Conservation (phyloP, 2,888 invertebrate genomes). For the Leucozona laternaria region DNA sequence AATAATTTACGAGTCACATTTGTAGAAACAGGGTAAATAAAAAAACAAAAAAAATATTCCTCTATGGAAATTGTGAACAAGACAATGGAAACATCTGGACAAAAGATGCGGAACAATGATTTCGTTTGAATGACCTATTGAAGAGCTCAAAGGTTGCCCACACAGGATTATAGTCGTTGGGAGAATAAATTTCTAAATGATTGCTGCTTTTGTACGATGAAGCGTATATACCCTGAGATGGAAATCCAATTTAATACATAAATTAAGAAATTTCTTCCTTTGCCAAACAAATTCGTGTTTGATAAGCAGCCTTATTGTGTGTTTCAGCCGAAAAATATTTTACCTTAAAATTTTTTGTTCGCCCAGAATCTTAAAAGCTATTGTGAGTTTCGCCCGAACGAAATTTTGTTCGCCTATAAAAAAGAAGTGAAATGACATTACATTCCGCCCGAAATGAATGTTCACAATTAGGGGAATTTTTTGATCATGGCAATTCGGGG, state of each 20-base stretch:
- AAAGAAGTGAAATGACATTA: no score
- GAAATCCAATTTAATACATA: neutral
- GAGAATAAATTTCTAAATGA: slow-evolving; percentile 25
- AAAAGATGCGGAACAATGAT: slow-evolving; percentile 44
- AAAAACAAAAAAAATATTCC: neutral
- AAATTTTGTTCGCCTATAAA: no score
- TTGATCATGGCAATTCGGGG: no score
- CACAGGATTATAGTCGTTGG: neutral
- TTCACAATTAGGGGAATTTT: no score
- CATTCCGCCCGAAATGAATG: no score
- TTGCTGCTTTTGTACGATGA: neutral
- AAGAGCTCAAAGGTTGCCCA: slow-evolving; percentile 45
- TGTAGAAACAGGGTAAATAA: slow-evolving; percentile 19
- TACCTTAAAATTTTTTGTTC: no score
- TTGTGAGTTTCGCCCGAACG: no score
- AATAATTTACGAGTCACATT: slow-evolving; percentile 52
- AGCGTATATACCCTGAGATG: neutral
- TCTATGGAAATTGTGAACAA: slow-evolving; percentile 25
- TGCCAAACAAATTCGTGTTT: neutral
- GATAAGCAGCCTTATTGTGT: no score
- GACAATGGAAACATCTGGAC: slow-evolving; percentile 56
- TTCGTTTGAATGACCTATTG: slow-evolving; percentile 42
- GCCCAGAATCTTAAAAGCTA: no score
- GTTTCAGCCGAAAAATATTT: no score
- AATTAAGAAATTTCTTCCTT: neutral